These are phyloP conservation scores for Athetis lepigone DNA, from an alignment of 2,888 invertebrate genomes.

Conservation along the genomic window DNA sequence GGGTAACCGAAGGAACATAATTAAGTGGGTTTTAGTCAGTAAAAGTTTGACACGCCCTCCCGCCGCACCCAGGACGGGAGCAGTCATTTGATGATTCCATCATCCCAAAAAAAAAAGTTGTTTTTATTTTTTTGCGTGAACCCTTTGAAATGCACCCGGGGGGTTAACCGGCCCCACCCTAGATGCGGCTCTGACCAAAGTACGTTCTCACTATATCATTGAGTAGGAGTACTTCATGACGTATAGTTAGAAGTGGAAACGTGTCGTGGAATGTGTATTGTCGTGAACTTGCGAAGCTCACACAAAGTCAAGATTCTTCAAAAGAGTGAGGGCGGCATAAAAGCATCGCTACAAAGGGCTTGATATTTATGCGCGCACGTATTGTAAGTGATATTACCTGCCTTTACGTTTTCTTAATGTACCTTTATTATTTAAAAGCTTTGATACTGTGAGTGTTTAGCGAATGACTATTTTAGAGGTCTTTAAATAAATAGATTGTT, in stretches of 20 bases:
- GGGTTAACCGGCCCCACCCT: too few species aligned
- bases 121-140: too few species aligned
- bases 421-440: slow-evolving; percentile 47
- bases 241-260: slow-evolving; percentile 35
- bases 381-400: slow-evolving; percentile 46
- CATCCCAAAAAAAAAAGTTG: too few species aligned
- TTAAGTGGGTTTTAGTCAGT: too few species aligned
- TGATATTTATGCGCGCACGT: slow-evolving; percentile 43
- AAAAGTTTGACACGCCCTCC: too few species aligned
- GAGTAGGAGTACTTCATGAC: slow-evolving; percentile 33
- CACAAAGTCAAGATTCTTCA: slow-evolving; percentile 53
- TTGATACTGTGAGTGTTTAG: slow-evolving; percentile 20
- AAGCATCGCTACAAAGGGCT: slow-evolving; percentile 47
- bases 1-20: too few species aligned
- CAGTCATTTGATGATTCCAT: too few species aligned
- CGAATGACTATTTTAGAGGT: not conserved
- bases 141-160: too few species aligned
- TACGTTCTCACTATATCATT: slow-evolving; percentile 37
- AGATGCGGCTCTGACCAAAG: too few species aligned
- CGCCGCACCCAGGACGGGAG: too few species aligned
- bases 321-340: slow-evolving; percentile 55
- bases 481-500: not conserved
- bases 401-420: slow-evolving; percentile 47
- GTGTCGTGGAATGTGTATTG: slow-evolving; percentile 52
- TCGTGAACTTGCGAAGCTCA: slow-evolving; percentile 53